Percentiles rank a stretch among this genome's conserved stretches.
Conservation (phyloP, 37 sponge, comb jelly and placozoan species). For the Diacarnus erythraeanus region DNA sequence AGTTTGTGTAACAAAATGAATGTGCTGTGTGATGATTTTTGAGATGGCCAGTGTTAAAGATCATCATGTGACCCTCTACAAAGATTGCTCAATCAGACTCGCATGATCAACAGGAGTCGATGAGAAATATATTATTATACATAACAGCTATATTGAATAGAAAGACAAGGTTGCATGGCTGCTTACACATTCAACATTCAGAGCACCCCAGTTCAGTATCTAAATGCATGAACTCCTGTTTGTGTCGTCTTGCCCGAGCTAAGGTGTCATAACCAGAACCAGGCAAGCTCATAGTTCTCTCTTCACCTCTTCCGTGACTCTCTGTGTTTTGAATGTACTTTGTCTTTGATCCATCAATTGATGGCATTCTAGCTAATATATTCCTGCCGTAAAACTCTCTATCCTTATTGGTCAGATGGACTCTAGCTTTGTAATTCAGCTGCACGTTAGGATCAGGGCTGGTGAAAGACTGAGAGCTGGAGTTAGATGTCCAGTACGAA, state of each 20-base stretch:
- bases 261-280: background rate
- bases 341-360: slow-evolving; percentile 26
- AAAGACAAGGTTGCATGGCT: no score
- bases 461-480: background rate
- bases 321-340: background rate
- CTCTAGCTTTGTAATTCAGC: background rate
- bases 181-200: slow-evolving; percentile 10
- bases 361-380: slow-evolving; percentile 16
- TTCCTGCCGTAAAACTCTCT: slow-evolving; percentile 22
- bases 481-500: background rate
- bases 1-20: no score
- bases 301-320: background rate
- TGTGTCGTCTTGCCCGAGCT: background rate
- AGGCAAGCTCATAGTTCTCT: background rate
- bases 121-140: no score
- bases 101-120: no score
- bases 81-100: no score
- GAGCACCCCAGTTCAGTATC: slow-evolving; percentile 27
- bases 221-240: background rate
- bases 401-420: slow-evolving; percentile 16
- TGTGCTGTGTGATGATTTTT: no score
- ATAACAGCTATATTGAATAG: no score
- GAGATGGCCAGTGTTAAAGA: no score
- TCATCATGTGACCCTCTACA: no score
- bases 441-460: slow-evolving; percentile 14